Conservation (phyloP, 2,113 vertebrate genomes). For the Pedetes capensis region DNA sequence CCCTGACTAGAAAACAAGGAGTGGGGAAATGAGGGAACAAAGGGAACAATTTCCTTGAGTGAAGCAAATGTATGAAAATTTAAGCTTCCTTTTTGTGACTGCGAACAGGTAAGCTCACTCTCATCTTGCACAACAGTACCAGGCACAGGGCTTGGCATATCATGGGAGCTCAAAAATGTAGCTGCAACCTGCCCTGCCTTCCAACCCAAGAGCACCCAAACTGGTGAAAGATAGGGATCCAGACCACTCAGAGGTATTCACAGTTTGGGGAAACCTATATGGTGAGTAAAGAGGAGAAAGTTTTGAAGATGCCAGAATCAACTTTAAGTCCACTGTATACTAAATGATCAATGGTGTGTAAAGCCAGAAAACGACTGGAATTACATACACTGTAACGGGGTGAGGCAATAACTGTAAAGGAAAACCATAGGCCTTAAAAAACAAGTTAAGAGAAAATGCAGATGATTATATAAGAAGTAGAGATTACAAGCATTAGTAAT, state of each 20-base stretch:
- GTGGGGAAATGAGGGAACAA: background rate
- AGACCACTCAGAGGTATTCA: background rate
- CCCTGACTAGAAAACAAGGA: background rate
- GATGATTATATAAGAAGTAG: background rate
- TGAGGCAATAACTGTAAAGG: background rate
- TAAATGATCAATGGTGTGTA: background rate
- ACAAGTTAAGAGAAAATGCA: background rate
- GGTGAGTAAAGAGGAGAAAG: background rate
- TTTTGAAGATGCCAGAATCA: background rate
- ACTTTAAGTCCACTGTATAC: background rate
- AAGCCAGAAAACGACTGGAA: background rate
- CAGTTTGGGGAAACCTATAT: background rate
- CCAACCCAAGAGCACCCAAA: background rate
- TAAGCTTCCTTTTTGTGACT: background rate
- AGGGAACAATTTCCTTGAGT: background rate
- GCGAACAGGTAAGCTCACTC: background rate
- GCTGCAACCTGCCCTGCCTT: background rate
- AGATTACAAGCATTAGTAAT: background rate
- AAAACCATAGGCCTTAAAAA: background rate
- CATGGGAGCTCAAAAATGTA: slow-evolving; percentile 8
- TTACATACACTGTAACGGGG: background rate
- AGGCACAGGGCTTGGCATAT: background rate
- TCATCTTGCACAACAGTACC: background rate
- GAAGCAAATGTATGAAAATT: background rate
- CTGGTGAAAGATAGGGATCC: background rate